Evolutionary conservation across 2,888 invertebrate genomes (phyloP).

Genomic region (Corbicula japonica): DNA sequence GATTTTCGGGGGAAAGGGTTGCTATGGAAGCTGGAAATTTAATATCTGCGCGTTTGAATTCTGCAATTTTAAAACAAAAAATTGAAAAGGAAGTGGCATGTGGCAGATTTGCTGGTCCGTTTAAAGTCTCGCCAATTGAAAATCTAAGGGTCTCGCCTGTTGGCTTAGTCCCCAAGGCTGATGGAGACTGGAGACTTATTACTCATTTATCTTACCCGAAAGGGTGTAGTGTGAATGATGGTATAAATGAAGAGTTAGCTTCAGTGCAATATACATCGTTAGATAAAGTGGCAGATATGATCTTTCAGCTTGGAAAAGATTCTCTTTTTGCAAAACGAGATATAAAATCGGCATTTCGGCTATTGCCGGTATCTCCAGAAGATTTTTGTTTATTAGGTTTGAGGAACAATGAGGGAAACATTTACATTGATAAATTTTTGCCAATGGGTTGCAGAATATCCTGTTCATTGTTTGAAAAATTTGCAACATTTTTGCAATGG

Average conservation of each 20-base stretch:
- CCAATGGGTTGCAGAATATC: slow-evolving; percentile 27
- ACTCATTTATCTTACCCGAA: slow-evolving; percentile 38
- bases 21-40: slow-evolving; percentile 13
- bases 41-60: slow-evolving; percentile 18
- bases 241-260: slow-evolving; percentile 27
- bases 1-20: neutral
- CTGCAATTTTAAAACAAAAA: neutral
- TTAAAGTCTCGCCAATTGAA: slow-evolving; percentile 16
- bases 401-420: neutral
- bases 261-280: slow-evolving; percentile 36
- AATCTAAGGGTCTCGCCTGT: slow-evolving; percentile 31
- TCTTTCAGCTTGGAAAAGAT: slow-evolving; percentile 1
- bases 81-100: slow-evolving; percentile 20
- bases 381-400: slow-evolving; percentile 29
- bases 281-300: slow-evolving; percentile 20
- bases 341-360: slow-evolving; percentile 18
- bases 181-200: slow-evolving; percentile 18
- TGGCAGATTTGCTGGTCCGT: slow-evolving; percentile 37
- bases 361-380: slow-evolving; percentile 14
- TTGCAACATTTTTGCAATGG: slow-evolving; percentile 33
- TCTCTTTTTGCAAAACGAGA: slow-evolving; percentile 22
- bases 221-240: slow-evolving; percentile 34
- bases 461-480: slow-evolving; percentile 25
- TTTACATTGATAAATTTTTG: slow-evolving; percentile 21
- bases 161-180: slow-evolving; percentile 16